A percentile compares a stretch with the other conserved stretches of the same genome.
These are phyloP conservation scores for Hirundo rustica DNA, from an alignment of 2,797 vertebrate genomes.

Conservation along the genomic window DNA sequence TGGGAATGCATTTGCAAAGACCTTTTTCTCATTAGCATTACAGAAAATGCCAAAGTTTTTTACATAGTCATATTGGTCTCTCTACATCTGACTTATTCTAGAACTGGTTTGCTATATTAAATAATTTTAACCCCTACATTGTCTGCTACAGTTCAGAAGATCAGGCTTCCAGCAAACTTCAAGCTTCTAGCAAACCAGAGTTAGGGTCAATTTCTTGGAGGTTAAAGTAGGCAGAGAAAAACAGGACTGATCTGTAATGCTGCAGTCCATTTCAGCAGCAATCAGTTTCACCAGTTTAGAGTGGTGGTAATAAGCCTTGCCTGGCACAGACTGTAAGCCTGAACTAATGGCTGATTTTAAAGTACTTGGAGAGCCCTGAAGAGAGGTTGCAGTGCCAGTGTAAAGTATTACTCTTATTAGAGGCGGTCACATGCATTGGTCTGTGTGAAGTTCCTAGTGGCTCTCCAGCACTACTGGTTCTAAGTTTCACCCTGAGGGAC, in stretches of 20 bases:
- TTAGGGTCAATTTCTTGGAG: not conserved
- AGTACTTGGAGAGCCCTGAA: not conserved
- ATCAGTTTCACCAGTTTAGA: not conserved
- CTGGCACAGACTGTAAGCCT: not conserved
- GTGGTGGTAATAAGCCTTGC: not conserved
- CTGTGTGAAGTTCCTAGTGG: not conserved
- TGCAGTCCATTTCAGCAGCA: not conserved
- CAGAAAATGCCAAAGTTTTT: not conserved
- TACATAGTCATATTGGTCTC: not conserved
- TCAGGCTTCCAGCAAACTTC: not conserved
- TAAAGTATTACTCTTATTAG: conserved; percentile 3
- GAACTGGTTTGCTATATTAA: not conserved
- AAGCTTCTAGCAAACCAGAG: not conserved
- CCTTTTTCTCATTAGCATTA: not conserved
- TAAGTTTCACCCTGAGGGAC: not conserved
- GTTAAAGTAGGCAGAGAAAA: not conserved
- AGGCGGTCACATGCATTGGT: not conserved
- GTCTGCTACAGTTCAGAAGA: not conserved
- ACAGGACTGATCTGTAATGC: not conserved
- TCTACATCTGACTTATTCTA: not conserved
- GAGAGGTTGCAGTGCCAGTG: not conserved
- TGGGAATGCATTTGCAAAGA: not conserved
- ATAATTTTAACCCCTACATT: not conserved
- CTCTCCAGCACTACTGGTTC: not conserved
- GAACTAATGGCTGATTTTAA: not conserved